Conservation (phyloP, 37 sponge, comb jelly and placozoan genomes). For the Spongia lamella region DNA sequence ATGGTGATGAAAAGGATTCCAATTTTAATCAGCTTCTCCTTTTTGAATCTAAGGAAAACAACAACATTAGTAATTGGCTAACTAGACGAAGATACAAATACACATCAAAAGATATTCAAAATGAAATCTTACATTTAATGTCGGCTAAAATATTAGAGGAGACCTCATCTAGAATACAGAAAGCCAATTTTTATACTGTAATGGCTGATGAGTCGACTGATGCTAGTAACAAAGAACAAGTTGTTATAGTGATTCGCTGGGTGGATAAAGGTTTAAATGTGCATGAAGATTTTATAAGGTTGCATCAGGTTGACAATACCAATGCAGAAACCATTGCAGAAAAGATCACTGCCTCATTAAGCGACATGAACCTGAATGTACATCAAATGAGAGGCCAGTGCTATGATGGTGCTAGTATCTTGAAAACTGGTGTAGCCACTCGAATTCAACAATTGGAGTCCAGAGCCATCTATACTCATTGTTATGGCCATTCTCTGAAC, state of each 20-base stretch:
- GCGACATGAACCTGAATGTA: too few species aligned
- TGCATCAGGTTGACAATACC: constrained; percentile 25
- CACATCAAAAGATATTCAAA: too few species aligned
- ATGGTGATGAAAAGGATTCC: constrained; percentile 21
- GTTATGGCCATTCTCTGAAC: too few species aligned
- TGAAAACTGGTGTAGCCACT: constrained; percentile 50
- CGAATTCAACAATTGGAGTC: neutral
- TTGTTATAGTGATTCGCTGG: constrained; percentile 46
- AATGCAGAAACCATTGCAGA: constrained; percentile 15
- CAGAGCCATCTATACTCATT: too few species aligned
- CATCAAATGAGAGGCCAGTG: constrained; percentile 76
- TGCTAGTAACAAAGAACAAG: constrained; percentile 50
- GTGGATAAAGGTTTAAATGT: constrained; percentile 44
- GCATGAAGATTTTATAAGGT: constrained; percentile 50
- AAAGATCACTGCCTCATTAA: constrained; percentile 34
- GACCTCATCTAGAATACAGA: constrained; percentile 8
- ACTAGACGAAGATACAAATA: constrained; percentile 28
- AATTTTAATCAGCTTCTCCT: constrained; percentile 46
- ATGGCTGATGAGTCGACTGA: constrained; percentile 64
- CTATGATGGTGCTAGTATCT: too few species aligned
- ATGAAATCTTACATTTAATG: too few species aligned
- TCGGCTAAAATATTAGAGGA: constrained; percentile 27
- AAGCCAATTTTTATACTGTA: constrained; percentile 23
- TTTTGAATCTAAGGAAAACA: constrained; percentile 30
- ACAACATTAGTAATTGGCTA: constrained; percentile 7